Percentiles rank a stretch among this genome's conserved stretches.
These are phyloP conservation scores for Oscheius sp. DNA, from an alignment of 2,888 invertebrate genomes.

Conservation along the genomic window DNA sequence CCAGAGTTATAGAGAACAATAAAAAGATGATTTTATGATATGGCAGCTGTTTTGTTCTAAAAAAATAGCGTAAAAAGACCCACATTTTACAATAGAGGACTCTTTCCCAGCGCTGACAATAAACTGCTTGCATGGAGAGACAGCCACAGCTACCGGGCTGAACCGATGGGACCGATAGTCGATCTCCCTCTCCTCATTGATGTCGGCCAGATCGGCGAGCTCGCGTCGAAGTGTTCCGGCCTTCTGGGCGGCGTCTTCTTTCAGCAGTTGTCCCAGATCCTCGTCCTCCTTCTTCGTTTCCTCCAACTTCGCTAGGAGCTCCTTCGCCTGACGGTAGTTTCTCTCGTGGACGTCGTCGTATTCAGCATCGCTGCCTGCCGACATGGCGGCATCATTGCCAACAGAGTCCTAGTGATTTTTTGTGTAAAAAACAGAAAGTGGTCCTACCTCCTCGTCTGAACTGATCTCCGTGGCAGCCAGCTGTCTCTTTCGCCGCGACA, in stretches of 20 bases:
- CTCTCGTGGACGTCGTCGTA: constrained; percentile 64
- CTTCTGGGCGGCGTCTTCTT: constrained; percentile 56
- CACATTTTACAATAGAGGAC: constrained; percentile 69
- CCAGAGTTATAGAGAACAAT: too few species aligned
- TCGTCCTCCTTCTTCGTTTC: constrained; percentile 39
- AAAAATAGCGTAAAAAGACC: background rate
- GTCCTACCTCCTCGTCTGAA: constrained; percentile 44
- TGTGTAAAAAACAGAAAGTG: constrained; percentile 10
- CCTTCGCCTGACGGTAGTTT: constrained; percentile 64
- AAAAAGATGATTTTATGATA: too few species aligned
- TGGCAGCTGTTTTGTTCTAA: background rate
- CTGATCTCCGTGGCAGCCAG: constrained; percentile 51
- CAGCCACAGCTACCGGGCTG: constrained; percentile 57
- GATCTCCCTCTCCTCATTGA: constrained; percentile 58
- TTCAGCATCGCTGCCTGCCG: constrained; percentile 58
- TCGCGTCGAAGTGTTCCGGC: constrained; percentile 52
- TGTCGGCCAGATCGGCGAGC: constrained; percentile 56
- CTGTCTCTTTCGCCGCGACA: constrained; percentile 47
- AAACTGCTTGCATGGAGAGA: constrained; percentile 61
- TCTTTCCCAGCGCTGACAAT: constrained; percentile 69
- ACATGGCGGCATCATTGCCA: constrained; percentile 40
- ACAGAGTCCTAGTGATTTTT: constrained; percentile 43
- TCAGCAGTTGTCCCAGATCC: constrained; percentile 50
- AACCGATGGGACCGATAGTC: constrained; percentile 62
- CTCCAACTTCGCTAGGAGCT: constrained; percentile 61